phyloP scores from a whole-genome alignment of 2,797 vertebrate species.

The Tenualosa ilisha region DNA sequence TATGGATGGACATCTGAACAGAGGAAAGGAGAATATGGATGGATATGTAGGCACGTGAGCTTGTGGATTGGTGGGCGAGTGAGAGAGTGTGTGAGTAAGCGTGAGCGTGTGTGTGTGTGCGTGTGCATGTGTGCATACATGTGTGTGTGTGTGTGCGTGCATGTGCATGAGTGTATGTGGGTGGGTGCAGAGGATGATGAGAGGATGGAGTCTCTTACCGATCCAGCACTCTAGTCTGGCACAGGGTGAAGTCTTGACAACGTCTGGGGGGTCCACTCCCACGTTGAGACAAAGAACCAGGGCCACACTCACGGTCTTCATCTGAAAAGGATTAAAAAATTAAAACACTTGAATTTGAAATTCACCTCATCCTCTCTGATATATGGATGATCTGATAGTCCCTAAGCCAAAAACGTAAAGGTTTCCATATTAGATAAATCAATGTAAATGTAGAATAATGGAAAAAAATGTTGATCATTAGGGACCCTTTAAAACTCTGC shows the following conservation, averaged over 20 bases:
- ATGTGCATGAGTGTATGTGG: not conserved
- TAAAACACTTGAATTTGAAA: not conserved
- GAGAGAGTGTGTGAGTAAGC: too few relatives aligned
- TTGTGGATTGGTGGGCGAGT: not conserved
- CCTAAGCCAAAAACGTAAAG: not conserved
- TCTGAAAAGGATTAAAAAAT: slow-evolving; percentile 68
- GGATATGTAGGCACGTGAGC: not conserved
- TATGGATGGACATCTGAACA: too few relatives aligned
- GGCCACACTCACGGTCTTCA: slow-evolving; percentile 99
- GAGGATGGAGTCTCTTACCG: slow-evolving; percentile 73
- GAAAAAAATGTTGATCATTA: not conserved
- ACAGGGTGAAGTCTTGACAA: slow-evolving; percentile 97
- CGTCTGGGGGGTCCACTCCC: slow-evolving; percentile 95
- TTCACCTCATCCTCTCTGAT: not conserved
- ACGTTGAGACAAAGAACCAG: slow-evolving; percentile 97
- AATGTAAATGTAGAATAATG: not conserved
- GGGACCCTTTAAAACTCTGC: not conserved
- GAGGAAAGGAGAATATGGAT: not conserved
- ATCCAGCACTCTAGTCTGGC: slow-evolving; percentile 98
- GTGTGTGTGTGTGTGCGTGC: not conserved
- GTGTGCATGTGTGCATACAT: not conserved
- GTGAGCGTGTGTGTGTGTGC: not conserved
- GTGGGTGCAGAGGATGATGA: not conserved
- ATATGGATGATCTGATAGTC: not conserved
- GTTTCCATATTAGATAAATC: not conserved